Evolutionary conservation across 2,888 invertebrate species (phyloP), one percentile per base, ranked within the genome.

Genomic region (Auanema sp.): DNA sequence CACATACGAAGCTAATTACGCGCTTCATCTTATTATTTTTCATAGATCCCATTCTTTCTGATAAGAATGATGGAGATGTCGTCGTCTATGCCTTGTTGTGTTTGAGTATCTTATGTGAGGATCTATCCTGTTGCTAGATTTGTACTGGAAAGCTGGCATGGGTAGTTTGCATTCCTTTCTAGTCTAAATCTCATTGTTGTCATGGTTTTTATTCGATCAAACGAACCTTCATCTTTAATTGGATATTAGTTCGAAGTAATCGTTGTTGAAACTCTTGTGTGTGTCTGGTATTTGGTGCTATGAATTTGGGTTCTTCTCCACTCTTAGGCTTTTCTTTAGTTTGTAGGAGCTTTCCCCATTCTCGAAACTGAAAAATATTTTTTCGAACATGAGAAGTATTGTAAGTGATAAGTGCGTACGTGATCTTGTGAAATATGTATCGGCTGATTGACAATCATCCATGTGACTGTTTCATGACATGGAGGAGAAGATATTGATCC

Each of bases 381-480:
- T 52, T 21, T 8, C 2, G 24, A 16, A 52, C 16, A 14, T 23
- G 8, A 23, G 52, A 23, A 23, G 23, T n/a, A 6, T 5, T 6
- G 52, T 5, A 5, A 23, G 18, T 4, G 18, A 6, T 21, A 5
- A 16, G 52, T 14, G 43, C 87, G 85, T 86, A 95, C 95, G 90
- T 95, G 93, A 85, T 92, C 91, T 83, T 90, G 90, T 76, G 93
- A 92, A 84, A 96, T 92, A 88, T 93, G 94, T 84, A 96, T 92
- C 71, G 96, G 96, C 86, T 93, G 94, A 87, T 97, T 97, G 85
- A 94, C 89, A 83, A 97, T 92, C 83, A 97, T 90, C 97, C 97
- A 97, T 66, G 95, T 92, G 60, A 85, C 86, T 0, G 85, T 85
- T 68, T 86, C 86, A 69, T 84, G 77, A 71, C 86, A 86, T 18